phyloP scores from a whole-genome alignment of 2,888 invertebrate genomes.

The Mythimna loreyi region DNA sequence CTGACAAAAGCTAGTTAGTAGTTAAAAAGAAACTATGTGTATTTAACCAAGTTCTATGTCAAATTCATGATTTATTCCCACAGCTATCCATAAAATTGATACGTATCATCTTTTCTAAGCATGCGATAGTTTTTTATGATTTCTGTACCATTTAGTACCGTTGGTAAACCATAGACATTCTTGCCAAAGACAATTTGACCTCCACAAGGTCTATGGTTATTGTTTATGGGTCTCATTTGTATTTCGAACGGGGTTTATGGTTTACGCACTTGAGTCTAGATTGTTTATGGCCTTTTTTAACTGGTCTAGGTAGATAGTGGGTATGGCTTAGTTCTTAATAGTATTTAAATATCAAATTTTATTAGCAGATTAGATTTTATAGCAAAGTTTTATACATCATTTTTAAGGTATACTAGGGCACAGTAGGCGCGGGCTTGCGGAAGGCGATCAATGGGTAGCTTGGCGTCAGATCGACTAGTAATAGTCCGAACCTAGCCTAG shows the following conservation, averaged over 20 bases:
- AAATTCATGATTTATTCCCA: slow-evolving; percentile 34
- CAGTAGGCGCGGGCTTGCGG: too few species aligned
- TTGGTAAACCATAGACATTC: slow-evolving; percentile 2
- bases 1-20: too few species aligned
- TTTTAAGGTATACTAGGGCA: too few species aligned
- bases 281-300: slow-evolving; percentile 14
- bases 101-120: not conserved
- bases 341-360: not conserved
- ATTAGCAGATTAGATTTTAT: not conserved
- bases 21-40: too few species aligned
- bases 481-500: too few species aligned
- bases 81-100: not conserved
- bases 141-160: slow-evolving; percentile 39
- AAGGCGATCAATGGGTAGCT: too few species aligned
- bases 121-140: slow-evolving; percentile 30
- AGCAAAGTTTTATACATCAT: not conserved
- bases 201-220: slow-evolving; percentile 26
- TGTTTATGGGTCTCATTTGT: slow-evolving; percentile 29
- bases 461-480: too few species aligned
- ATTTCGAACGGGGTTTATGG: slow-evolving; percentile 28
- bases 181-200: slow-evolving; percentile 21
- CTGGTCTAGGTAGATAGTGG: not conserved
- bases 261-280: slow-evolving; percentile 26
- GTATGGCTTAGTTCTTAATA: too few species aligned
- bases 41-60: not conserved